Base-by-base conservation (phyloP, 2,113 vertebrate species). In the Entomyzon cyanotis region DNA sequence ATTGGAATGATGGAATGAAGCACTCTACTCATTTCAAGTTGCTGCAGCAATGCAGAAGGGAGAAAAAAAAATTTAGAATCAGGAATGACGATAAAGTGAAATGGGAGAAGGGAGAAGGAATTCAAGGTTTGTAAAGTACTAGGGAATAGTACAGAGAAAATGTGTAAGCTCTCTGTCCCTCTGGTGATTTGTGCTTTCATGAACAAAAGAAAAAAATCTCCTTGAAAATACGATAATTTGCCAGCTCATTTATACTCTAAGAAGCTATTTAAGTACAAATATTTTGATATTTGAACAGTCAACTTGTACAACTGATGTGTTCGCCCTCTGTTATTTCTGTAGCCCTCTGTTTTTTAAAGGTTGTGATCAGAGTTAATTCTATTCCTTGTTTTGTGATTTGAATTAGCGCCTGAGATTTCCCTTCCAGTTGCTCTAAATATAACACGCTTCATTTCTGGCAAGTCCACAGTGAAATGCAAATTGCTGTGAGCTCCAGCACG, bases 381-480 rank as follows among this genome's bases (percentile, higher is more conserved):
- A 33, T 35, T 50, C 82, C 47, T 82, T 67, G 71, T 33, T 93
- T 59, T 93, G 79, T 37, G 75, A 91, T 70, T 55, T 67, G 87
- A 94, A 84, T 94, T 63, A 65, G 46, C 3, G 63, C 20, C 73
- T 86, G 90, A 96, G 92, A 78, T 75, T 96, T 90, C 85, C 90
- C 83, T 93, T 68, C 79, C 87, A 68, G 56, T 94, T 46, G 60
- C 44, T 95, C 92, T 96, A 95, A 95, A 95, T 93, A 94, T 92
- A 96, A 78, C 28, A 6, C 3, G 19, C 33, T 59, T 83, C 76
- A 27, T 84, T 95, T 74, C 94, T 95, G 93, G 93, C 93, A 84
- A 96, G 75, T 52, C 84, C 90, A 49, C 89, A 94, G 82, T 70
- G 87, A 82, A 68, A 95, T 73, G 91, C 75, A 95, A 95, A 95